Base-by-base conservation (phyloP, 2,888 invertebrate species). In the Trissolcus brochymenae region DNA sequence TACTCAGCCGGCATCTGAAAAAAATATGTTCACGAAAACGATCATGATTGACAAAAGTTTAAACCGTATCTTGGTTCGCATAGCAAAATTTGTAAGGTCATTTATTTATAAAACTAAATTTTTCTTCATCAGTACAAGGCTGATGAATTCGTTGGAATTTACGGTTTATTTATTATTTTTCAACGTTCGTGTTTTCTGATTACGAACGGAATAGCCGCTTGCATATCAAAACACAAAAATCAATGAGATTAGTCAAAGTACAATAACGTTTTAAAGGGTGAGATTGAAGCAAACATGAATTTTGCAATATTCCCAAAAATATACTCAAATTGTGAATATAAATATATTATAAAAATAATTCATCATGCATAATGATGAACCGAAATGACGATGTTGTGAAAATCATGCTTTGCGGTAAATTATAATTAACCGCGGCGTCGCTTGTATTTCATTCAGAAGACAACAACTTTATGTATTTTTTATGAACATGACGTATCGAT, bases 131-230 rank as follows among this genome's bases (percentile, higher is more conserved):
- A 25, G 40, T 49, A 14, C 16, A 67, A 72, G 17, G n/a, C 9
- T 19, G 50, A 25, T 25, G 4, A 25, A 25, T 25, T 25, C 25
- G 25, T 25, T 25, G 25, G 6, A 25, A 4, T 25, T 25, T 25
- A 25, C 25, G 25, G 25, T 25, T 25, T 25, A 4, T 25, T 25
- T 25, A 2, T 25, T 25, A 66, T 55, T 50, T 35, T 75, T 66
- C 21, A 70, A 65, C 59, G 51, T 74, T 68, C 53, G 68, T 71
- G 65, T 75, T 80, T 80, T 84, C 83, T 84, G 83, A 84, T 83
- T 80, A 83, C 81, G 81, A 82, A 86, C 82, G 82, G 84, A 86
- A 87, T 88, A 87, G 87, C 88, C 88, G 88, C 87, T 87, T 86
- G 85, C 87, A 87, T 87, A 83, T 87, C 82, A 78, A 85, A 80